These are phyloP conservation scores for Ciconia stormi DNA, from an alignment of 2,113 vertebrate genomes.

Conservation along the genomic window DNA sequence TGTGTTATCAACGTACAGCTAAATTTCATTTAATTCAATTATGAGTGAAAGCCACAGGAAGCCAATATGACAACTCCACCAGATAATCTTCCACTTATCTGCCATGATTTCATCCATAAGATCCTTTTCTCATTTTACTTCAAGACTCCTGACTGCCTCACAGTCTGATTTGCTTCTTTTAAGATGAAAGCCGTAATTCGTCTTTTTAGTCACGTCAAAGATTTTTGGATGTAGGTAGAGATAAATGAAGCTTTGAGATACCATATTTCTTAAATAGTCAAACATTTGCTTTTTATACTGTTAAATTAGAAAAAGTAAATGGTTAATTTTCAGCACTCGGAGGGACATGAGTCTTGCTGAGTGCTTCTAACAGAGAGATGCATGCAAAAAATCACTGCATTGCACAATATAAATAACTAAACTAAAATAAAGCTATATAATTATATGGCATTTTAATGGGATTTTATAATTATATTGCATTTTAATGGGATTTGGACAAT, in stretches of 20 bases:
- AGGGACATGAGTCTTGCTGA: neutral
- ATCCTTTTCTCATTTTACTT: neutral
- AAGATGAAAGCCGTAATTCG: neutral
- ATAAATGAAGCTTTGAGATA: neutral
- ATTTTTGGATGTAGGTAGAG: neutral
- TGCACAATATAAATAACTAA: neutral
- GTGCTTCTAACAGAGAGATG: neutral
- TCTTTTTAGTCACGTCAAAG: neutral
- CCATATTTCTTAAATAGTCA: neutral
- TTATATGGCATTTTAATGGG: conserved; percentile 27
- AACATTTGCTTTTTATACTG: neutral
- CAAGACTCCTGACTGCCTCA: neutral
- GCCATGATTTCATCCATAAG: neutral
- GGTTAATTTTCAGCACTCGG: neutral
- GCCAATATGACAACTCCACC: neutral
- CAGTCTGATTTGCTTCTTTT: neutral
- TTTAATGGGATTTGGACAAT: conserved; percentile 50
- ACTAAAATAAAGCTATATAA: conserved; percentile 9
- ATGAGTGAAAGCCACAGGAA: conserved; percentile 1
- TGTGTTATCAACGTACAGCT: neutral
- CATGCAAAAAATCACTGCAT: neutral
- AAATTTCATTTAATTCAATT: conserved; percentile 25
- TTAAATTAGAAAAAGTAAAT: neutral
- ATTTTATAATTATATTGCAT: conserved; percentile 43
- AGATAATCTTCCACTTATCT: neutral